Percentiles rank a stretch among this genome's conserved stretches.
phyloP scores from a whole-genome alignment of 1,140 invertebrate genomes.

The Bilobella aurantiaca region DNA sequence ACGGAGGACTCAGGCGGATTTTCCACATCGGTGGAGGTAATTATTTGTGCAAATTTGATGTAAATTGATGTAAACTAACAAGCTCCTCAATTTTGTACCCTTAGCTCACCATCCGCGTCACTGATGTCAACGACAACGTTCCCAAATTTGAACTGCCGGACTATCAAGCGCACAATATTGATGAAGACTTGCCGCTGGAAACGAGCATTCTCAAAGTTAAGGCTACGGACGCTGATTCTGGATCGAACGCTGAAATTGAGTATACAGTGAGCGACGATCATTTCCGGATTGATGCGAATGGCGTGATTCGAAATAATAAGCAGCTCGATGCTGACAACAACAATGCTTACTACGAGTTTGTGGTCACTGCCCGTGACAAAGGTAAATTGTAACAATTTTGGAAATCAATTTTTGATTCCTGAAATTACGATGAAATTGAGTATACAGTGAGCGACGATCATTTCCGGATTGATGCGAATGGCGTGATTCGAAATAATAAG shows the following conservation, averaged over 20 bases:
- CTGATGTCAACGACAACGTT: conserved; percentile 81
- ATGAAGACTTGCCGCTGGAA: conserved; percentile 82
- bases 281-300: conserved; percentile 80
- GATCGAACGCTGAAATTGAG: conserved; percentile 84
- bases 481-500: conserved; percentile 84
- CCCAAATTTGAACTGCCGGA: conserved; percentile 90
- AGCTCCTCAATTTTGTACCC: conserved; percentile 37
- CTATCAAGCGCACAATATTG: conserved; percentile 88
- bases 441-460: conserved; percentile 85
- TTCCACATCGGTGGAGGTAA: conserved; percentile 84
- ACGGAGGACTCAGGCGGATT: conserved; percentile 92
- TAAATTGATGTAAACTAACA: no score
- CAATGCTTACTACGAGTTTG: conserved; percentile 90
- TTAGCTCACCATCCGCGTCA: conserved; percentile 75
- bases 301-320: conserved; percentile 84
- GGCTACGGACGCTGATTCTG: conserved; percentile 83
- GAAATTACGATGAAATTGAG: conserved; percentile 84
- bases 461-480: conserved; percentile 80
- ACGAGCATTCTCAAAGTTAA: conserved; percentile 84
- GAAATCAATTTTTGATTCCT: conserved; percentile 4
- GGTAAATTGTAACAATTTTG: conserved; percentile 42
- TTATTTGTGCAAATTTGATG: conserved; percentile 20
- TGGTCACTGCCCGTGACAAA: conserved; percentile 82
- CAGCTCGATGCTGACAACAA: conserved; percentile 89
- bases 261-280: conserved; percentile 85